phyloP scores from a whole-genome alignment of 2,888 invertebrate genomes.

The Lasioglossum pauxillum region DNA sequence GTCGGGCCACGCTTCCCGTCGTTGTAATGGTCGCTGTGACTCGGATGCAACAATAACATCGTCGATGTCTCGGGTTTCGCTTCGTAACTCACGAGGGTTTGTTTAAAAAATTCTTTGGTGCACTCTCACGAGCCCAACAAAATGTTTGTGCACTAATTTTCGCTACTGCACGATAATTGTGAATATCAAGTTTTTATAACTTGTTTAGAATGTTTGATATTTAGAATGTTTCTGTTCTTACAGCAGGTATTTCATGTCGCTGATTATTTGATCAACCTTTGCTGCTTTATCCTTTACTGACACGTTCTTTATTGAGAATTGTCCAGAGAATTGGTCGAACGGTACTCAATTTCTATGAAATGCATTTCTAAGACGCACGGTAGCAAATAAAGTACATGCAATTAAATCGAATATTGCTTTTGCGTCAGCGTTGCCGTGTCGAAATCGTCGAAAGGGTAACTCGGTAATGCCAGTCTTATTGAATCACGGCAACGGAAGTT shows the following conservation, averaged over 20 bases:
- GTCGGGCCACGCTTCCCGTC: constrained; percentile 1
- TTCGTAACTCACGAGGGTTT: background rate
- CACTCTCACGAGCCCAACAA: too few relatives aligned
- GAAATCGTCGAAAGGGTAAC: constrained; percentile 4
- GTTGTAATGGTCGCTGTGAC: background rate
- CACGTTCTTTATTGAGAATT: background rate
- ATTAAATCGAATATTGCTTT: background rate
- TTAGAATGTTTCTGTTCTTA: background rate
- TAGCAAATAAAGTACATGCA: background rate
- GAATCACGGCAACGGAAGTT: background rate
- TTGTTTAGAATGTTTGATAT: too few relatives aligned
- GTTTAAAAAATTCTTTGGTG: background rate
- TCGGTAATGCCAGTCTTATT: background rate
- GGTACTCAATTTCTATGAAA: background rate
- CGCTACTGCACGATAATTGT: too few relatives aligned
- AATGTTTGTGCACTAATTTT: too few relatives aligned
- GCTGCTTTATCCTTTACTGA: background rate
- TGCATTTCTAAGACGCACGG: background rate
- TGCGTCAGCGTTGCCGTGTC: background rate
- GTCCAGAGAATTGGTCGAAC: background rate
- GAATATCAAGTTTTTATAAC: too few relatives aligned
- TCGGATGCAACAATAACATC: background rate
- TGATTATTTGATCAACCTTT: background rate
- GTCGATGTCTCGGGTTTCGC: background rate
- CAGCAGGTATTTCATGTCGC: background rate